Evolutionary conservation across 2,113 vertebrate genomes (phyloP), one percentile per base, ranked within the genome.

Genomic region (Gambusia holbrooki): DNA sequence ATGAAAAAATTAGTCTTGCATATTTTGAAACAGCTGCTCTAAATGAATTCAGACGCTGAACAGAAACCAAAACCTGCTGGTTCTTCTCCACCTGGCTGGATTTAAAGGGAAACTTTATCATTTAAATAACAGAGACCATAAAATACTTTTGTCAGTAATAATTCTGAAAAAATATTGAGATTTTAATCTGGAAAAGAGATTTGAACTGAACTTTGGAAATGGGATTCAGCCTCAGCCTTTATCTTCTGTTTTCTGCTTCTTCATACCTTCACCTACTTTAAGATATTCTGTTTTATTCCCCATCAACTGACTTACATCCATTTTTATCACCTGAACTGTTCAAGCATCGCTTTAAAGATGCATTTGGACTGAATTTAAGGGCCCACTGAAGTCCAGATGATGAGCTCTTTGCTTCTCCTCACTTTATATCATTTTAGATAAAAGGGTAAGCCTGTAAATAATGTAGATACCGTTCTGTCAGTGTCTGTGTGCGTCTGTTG

Each of bases 401-500:
- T 0, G 10, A 76, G 71, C 62, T 40, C 62, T 42, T 37, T 28
- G 33, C 76, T 72, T 74, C 66, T 71, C 64, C 76, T 75, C 71
- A 1, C 29, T 63, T 37, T 28, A 62, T 28, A 22, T 69, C 84
- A 76, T 79, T 66, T 61, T 22, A 28, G 25, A 28, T 74, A 71
- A 74, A 11, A 19, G 65, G 51, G 25, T 25, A 62, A 76, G 19
- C 30, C 64, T 91, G 89, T 92, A 86, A 58, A 89, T 92, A 77
- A 35, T 92, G 88, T 92, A 87, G 71, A 90, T 88, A 88, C 15
- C 2, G 73, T 33, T 66, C 54, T 48, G 78, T 88, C 68, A 22
- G 64, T 79, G 80, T 90, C 58, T 74, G 75, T 93, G 89, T 77
- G 79, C 76, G 77, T 89, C 88, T 13, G 67, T 89, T 37, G 81